Base-by-base conservation (phyloP, 2,888 invertebrate species). In the Alloscopus bannaensis region DNA sequence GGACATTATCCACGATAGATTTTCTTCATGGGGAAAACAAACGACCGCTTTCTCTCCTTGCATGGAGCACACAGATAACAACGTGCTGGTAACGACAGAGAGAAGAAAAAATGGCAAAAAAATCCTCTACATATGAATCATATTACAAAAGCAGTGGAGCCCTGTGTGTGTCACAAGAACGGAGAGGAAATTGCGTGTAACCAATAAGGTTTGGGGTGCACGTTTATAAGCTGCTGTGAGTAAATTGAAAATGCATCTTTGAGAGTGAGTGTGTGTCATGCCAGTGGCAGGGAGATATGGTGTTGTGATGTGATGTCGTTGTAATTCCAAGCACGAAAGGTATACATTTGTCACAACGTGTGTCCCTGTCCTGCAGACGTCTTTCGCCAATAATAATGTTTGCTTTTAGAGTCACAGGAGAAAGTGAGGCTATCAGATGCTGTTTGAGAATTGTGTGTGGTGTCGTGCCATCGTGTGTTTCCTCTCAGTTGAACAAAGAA, bases 261-360 rank as follows among this genome's bases (percentile, higher is more conserved):
- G n/a, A n/a, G n/a, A n/a, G n/a, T n/a, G n/a, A 31, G 18, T 57
- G 4, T 57, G 57, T 6, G 57, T 29, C 29, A 26, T 11, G 24
- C 57, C 31, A 57, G 1, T n/a, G 42, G n/a, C 18, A n/a, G n/a
- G 1, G 42, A n/a, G 42, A 42, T 42, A 22, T 18, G 11, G 31
- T 31, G 36, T 40, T 42, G 20, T 6, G 22, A 16, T 11, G 22
- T 13, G 2, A 52, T 13, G 45, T 28, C 22, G 47, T 75, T 59
- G 40, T 45, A 60, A 75, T 75, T 75, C 75, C 68, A 22, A 40
- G 68, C 75, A 75, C 75, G 75, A 52, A 66, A 60, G 57, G 68
- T 60, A 75, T 75, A 68, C 68, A 75, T 75, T 75, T 60, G 75
- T 75, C 75, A 75, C 36, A 68, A 40, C 47, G n/a, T n/a, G n/a